Evolutionary conservation across 2,888 invertebrate genomes (phyloP).

Genomic region (Hyposoter didymator): DNA sequence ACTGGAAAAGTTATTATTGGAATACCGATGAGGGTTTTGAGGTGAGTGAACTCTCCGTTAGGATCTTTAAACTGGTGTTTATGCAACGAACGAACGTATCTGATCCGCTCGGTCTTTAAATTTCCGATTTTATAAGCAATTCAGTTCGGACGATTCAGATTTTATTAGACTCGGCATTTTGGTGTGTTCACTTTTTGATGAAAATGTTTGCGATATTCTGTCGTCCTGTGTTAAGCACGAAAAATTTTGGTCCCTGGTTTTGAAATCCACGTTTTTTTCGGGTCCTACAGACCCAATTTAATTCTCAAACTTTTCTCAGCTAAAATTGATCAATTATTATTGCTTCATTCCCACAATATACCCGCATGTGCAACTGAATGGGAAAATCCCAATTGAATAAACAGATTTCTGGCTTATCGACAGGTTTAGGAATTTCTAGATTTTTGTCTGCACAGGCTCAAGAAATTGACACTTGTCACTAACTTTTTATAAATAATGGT

Average conservation of each 20-base stretch:
- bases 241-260: too few relatives aligned
- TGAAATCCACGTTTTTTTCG: neutral
- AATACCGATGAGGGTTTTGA: neutral
- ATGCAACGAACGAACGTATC: neutral
- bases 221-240: too few relatives aligned
- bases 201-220: neutral
- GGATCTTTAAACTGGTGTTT: conserved; percentile 2
- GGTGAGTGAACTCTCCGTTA: conserved; percentile 36
- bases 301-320: neutral
- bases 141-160: neutral
- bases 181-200: neutral
- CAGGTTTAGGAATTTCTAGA: neutral
- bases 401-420: neutral
- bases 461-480: too few relatives aligned
- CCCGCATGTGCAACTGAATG: neutral
- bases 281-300: neutral
- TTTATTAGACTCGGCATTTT: neutral
- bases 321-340: neutral
- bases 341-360: neutral
- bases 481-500: too few relatives aligned
- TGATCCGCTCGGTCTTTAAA: neutral
- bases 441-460: neutral
- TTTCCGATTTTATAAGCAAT: neutral
- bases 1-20: conserved; percentile 26
- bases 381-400: neutral